Conservation (phyloP, 2,888 invertebrate genomes). For the Alloplasta piceator region DNA sequence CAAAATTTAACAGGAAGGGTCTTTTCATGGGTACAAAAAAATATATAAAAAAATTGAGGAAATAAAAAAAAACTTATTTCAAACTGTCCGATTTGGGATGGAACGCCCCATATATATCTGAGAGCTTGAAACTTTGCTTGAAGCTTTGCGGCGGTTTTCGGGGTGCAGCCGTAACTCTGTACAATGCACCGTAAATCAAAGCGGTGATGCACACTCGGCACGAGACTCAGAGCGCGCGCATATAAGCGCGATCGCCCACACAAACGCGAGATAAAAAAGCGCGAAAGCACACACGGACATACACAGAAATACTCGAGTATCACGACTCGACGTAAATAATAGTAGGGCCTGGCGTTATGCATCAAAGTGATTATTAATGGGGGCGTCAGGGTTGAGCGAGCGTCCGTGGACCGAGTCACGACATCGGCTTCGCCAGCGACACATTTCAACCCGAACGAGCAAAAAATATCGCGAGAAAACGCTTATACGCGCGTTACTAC, state of each 20-base stretch:
- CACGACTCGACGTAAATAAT: conserved; percentile 75
- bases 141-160: conserved; percentile 30
- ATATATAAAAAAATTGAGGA: too few relatives aligned
- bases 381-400: conserved; percentile 78
- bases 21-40: too few relatives aligned
- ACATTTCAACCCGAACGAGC: conserved; percentile 64
- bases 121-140: conserved; percentile 14
- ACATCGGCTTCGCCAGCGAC: conserved; percentile 76
- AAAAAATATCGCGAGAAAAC: conserved; percentile 19
- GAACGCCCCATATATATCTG: background rate
- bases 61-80: too few relatives aligned
- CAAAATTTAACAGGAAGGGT: too few relatives aligned
- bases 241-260: conserved; percentile 6
- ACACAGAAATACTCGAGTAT: conserved; percentile 33
- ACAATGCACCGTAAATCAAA: conserved; percentile 78
- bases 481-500: background rate
- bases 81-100: too few relatives aligned
- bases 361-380: conserved; percentile 82
- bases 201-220: conserved; percentile 55
- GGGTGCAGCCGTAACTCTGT: conserved; percentile 59
- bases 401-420: conserved; percentile 72
- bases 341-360: conserved; percentile 76
- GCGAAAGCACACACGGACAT: conserved; percentile 11
- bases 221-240: conserved; percentile 58
- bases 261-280: background rate